Conservation (phyloP, 2,113 vertebrate species). For the Macrotis lagotis region DNA sequence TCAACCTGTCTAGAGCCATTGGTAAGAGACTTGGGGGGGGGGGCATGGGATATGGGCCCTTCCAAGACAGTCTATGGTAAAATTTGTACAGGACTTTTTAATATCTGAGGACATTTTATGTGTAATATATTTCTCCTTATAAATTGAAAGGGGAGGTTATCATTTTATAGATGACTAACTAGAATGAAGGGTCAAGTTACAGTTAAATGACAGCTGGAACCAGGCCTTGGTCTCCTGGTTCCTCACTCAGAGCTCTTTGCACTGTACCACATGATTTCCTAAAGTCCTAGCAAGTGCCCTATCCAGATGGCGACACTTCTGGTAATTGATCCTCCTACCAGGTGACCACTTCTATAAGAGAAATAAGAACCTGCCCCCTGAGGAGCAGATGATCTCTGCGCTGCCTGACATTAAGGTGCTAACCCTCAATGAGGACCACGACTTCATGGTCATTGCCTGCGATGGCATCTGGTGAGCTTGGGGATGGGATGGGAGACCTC, state of each 20-base stretch:
- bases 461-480: constrained; percentile 95
- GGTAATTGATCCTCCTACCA: constrained; percentile 65
- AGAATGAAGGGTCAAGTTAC: neutral
- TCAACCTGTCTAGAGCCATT: constrained; percentile 97
- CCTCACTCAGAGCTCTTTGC: neutral
- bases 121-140: constrained; percentile 34
- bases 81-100: constrained; percentile 7
- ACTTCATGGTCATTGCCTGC: constrained; percentile 99
- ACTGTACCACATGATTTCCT: constrained; percentile 34
- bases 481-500: neutral
- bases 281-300: constrained; percentile 15
- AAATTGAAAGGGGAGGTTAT: constrained; percentile 15
- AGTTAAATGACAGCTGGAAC: neutral
- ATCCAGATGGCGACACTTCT: neutral
- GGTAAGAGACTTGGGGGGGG: constrained; percentile 82
- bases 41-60: neutral
- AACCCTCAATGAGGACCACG: constrained; percentile 94
- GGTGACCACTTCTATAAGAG: constrained; percentile 99
- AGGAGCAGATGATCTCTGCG: constrained; percentile 99
- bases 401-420: constrained; percentile 96
- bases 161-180: constrained; percentile 33
- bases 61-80: constrained; percentile 17
- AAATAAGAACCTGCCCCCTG: constrained; percentile 94
- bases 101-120: constrained; percentile 27
- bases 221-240: neutral